Evolutionary conservation across 2,888 invertebrate species (phyloP).

Genomic region (Ophonus ardosiacus): DNA sequence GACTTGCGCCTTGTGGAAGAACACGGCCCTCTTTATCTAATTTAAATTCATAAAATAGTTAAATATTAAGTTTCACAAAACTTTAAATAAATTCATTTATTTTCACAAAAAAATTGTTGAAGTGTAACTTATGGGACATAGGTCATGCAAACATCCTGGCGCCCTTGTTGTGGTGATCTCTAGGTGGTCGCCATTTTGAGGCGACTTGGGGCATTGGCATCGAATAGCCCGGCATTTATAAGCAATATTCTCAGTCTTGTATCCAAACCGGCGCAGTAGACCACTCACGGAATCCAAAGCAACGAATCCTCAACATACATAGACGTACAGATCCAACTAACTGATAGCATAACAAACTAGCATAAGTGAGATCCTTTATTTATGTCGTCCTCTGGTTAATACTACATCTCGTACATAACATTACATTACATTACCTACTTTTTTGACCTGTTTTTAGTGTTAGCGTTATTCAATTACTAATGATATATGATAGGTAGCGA

Average conservation of each 20-base stretch:
- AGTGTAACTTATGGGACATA: too few relatives aligned
- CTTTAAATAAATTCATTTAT: too few relatives aligned
- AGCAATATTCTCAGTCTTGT: conserved; percentile 70
- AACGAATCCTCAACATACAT: conserved; percentile 53
- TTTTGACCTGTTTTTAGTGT: conserved; percentile 62
- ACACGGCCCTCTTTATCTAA: too few relatives aligned
- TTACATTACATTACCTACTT: conserved; percentile 23
- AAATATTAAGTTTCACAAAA: too few relatives aligned
- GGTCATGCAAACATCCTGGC: too few relatives aligned
- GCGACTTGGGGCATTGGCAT: neutral
- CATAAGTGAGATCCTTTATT: conserved; percentile 47
- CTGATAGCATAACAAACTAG: conserved; percentile 39
- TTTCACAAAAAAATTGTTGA: too few relatives aligned
- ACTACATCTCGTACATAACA: conserved; percentile 21
- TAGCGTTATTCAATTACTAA: conserved; percentile 54
- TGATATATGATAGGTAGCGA: conserved; percentile 38
- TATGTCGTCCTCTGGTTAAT: conserved; percentile 47
- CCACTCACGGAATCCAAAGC: conserved; percentile 51
- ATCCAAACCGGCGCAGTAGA: conserved; percentile 35
- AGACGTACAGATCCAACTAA: conserved; percentile 29
- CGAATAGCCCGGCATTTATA: conserved; percentile 71
- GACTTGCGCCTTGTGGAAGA: too few relatives aligned
- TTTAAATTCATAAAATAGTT: too few relatives aligned
- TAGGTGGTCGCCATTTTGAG: neutral
- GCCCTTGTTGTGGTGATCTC: neutral